These are phyloP conservation scores for Arctia plantaginis DNA, from an alignment of 2,888 invertebrate species.

Conservation along the genomic window DNA sequence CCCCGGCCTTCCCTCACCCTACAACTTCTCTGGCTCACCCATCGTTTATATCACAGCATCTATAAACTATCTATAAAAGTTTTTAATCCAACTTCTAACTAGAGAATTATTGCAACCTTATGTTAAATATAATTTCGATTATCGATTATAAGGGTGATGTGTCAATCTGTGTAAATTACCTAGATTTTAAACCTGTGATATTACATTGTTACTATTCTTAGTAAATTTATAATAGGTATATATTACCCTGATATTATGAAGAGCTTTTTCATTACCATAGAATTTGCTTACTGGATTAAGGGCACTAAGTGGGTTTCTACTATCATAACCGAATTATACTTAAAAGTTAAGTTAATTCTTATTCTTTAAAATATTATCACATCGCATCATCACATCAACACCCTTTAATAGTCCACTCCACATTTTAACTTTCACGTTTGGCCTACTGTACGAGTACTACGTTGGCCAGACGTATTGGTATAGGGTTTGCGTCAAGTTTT, in stretches of 20 bases:
- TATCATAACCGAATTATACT: background rate
- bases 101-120: conserved; percentile 40
- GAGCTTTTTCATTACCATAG: background rate
- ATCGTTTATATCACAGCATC: conserved; percentile 47
- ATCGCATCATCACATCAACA: no score
- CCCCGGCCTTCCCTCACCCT: conserved; percentile 57
- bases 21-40: conserved; percentile 36
- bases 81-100: conserved; percentile 58
- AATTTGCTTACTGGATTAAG: background rate
- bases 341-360: background rate
- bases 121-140: background rate
- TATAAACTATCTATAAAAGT: conserved; percentile 52
- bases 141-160: background rate
- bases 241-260: background rate
- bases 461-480: no score
- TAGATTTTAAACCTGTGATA: background rate
- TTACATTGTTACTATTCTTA: background rate
- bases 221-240: background rate
- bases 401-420: no score
- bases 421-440: no score
- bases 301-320: background rate
- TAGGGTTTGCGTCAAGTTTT: no score
- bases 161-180: background rate
- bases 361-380: background rate
- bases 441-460: no score